A percentile compares a stretch with the other conserved stretches of the same genome.
These are phyloP conservation scores for Indicator indicator DNA, from an alignment of 2,113 vertebrate species.

Conservation along the genomic window DNA sequence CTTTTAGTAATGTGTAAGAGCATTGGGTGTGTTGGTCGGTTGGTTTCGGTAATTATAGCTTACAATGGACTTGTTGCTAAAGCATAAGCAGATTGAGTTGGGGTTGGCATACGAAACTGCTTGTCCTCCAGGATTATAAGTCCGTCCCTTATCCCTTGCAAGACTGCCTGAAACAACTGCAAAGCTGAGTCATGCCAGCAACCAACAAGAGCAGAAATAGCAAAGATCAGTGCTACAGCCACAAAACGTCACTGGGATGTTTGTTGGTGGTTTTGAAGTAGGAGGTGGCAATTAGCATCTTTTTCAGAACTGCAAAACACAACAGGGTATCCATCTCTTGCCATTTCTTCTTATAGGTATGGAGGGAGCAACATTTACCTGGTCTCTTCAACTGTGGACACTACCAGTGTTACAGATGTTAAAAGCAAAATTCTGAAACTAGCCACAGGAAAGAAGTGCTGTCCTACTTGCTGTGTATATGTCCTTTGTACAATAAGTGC, in stretches of 20 bases:
- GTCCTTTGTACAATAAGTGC: background rate
- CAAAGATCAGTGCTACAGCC: background rate
- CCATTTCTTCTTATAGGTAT: background rate
- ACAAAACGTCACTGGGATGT: background rate
- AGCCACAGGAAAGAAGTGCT: background rate
- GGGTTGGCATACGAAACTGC: background rate
- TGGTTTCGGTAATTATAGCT: background rate
- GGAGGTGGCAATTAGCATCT: background rate
- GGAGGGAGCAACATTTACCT: background rate
- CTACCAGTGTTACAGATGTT: background rate
- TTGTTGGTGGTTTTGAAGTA: background rate
- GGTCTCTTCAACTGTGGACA: background rate
- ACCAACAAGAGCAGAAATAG: slow-evolving; percentile 8
- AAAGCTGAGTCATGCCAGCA: slow-evolving; percentile 38
- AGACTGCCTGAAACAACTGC: slow-evolving; percentile 12
- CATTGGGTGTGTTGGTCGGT: too few species aligned
- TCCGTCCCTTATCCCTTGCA: slow-evolving; percentile 15
- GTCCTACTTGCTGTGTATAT: background rate
- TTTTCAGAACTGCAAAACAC: background rate
- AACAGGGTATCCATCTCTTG: background rate
- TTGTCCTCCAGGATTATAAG: slow-evolving; percentile 3
- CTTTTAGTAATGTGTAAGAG: background rate
- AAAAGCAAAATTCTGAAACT: background rate
- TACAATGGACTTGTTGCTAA: background rate
- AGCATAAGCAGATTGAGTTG: background rate